These are phyloP conservation scores for Platycnemis pennipes DNA, from an alignment of 2,888 invertebrate species.

Conservation along the genomic window DNA sequence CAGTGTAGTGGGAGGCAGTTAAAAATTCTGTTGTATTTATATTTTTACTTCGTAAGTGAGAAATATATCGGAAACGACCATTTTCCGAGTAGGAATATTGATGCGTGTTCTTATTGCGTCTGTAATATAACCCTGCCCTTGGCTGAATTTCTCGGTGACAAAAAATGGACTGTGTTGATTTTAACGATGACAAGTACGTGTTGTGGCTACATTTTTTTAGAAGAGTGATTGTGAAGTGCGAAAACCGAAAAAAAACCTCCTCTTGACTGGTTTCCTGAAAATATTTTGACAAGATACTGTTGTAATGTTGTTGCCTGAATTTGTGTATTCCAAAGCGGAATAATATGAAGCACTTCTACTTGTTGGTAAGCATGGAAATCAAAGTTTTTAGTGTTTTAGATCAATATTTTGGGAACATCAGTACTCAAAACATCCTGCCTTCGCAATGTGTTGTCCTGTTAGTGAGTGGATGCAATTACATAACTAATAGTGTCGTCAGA, in stretches of 20 bases:
- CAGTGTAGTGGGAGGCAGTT: conserved; percentile 19
- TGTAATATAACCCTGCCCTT: conserved; percentile 78
- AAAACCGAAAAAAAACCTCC: not conserved
- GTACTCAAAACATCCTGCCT: not conserved
- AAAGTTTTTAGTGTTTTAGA: not conserved
- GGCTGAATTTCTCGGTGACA: conserved; percentile 72
- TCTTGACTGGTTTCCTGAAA: not conserved
- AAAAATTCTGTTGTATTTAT: conserved; percentile 25
- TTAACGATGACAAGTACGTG: conserved; percentile 17
- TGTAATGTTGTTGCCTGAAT: conserved; percentile 51
- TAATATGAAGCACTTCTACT: conserved; percentile 25
- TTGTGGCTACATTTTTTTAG: conserved; percentile 8
- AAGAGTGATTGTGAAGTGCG: conserved; percentile 41
- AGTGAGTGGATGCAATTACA: conserved; percentile 34
- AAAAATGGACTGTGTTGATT: conserved; percentile 56
- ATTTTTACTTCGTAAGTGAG: conserved; percentile 57
- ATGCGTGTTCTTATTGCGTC: conserved; percentile 78
- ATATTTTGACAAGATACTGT: conserved; percentile 57
- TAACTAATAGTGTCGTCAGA: conserved; percentile 10
- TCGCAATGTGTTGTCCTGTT: not conserved
- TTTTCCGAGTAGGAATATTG: conserved; percentile 77
- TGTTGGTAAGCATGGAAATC: conserved; percentile 30
- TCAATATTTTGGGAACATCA: not conserved
- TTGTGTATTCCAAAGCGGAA: not conserved
- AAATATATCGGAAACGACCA: conserved; percentile 61